These are phyloP conservation scores for Hemicordylus capensis DNA, from an alignment of 2,113 vertebrate species.

Conservation along the genomic window DNA sequence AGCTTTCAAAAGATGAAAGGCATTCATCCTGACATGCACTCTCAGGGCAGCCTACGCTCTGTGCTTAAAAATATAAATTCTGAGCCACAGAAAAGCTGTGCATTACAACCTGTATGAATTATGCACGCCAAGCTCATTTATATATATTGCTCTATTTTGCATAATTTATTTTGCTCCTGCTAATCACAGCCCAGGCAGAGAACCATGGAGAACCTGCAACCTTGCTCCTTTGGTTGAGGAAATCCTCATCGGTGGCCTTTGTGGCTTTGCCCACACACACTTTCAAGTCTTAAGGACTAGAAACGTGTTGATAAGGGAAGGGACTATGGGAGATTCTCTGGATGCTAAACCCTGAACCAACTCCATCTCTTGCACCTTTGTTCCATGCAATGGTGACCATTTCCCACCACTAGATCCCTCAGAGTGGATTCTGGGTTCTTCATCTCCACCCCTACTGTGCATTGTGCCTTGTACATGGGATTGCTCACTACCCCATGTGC, in stretches of 20 bases:
- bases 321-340: background rate
- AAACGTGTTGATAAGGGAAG: background rate
- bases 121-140: background rate
- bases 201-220: background rate
- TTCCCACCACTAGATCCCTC: background rate
- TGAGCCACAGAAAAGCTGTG: background rate
- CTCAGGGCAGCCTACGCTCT: too few species aligned
- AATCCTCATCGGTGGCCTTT: background rate
- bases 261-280: too few species aligned
- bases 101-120: background rate
- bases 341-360: background rate
- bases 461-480: too few species aligned
- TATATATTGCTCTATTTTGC: constrained; percentile 1
- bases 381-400: too few species aligned
- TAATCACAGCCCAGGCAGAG: background rate
- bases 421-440: too few species aligned
- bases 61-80: background rate
- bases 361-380: too few species aligned
- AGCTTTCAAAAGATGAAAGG: background rate
- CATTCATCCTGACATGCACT: background rate
- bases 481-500: background rate
- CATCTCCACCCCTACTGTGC: too few species aligned
- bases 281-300: background rate
- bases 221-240: background rate
- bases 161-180: constrained; percentile 9